These are phyloP conservation scores for Pteria penguin DNA, from an alignment of 2,888 invertebrate species.

Conservation along the genomic window DNA sequence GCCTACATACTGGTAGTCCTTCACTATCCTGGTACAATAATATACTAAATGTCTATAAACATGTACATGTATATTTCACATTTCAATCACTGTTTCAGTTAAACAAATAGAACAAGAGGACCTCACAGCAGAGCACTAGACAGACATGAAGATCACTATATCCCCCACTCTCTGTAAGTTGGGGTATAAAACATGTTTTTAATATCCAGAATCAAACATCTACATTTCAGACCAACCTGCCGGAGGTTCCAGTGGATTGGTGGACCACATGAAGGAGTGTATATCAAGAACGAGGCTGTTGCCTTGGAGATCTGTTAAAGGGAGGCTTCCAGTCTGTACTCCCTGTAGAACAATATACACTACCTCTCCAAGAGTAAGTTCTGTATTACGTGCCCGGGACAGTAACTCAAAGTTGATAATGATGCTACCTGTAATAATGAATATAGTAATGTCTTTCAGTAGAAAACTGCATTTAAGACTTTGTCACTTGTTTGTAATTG, in stretches of 20 bases:
- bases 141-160: too few relatives aligned
- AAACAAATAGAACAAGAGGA: too few relatives aligned
- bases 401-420: constrained; percentile 27
- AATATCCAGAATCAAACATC: neutral
- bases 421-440: constrained; percentile 29
- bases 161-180: too few relatives aligned
- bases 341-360: constrained; percentile 1
- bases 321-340: constrained; percentile 15
- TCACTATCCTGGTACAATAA: too few relatives aligned
- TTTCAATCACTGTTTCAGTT: too few relatives aligned
- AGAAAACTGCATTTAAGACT: too few relatives aligned
- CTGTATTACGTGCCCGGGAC: neutral
- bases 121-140: too few relatives aligned
- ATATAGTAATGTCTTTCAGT: too few relatives aligned
- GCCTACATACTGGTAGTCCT: too few relatives aligned
- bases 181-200: neutral
- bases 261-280: constrained; percentile 28
- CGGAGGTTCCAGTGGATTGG: neutral
- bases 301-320: constrained; percentile 20
- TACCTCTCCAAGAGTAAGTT: constrained; percentile 12
- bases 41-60: too few relatives aligned
- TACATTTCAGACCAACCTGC: constrained; percentile 1
- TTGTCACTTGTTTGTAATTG: too few relatives aligned
- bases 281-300: constrained; percentile 9
- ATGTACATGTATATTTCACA: too few relatives aligned